Evolutionary conservation across 2,888 invertebrate genomes (phyloP).

Genomic region (Synanthedon tipuliformis): DNA sequence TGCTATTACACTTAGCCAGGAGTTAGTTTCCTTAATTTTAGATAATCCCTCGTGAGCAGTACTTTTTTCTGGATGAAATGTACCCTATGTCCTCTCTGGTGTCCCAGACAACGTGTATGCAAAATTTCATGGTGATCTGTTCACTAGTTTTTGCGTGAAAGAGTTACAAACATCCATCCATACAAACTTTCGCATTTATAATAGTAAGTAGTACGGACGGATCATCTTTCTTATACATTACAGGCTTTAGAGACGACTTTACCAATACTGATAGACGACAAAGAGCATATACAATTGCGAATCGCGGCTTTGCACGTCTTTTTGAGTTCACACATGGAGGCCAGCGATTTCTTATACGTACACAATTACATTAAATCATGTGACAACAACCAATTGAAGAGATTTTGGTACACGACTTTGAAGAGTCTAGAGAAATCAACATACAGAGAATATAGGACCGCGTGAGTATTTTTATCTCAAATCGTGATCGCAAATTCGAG

Average conservation of each 20-base stretch:
- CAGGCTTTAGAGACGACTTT: conserved; percentile 67
- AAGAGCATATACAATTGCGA: conserved; percentile 75
- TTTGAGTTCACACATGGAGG: conserved; percentile 73
- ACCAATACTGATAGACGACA: conserved; percentile 76
- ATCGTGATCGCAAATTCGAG: no score
- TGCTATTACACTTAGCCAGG: no score
- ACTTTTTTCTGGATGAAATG: no score
- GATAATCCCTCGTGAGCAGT: no score
- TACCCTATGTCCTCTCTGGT: no score
- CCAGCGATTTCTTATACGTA: conserved; percentile 75
- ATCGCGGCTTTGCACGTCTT: conserved; percentile 75
- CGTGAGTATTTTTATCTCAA: conserved; percentile 67
- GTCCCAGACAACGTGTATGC: no score
- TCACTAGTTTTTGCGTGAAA: no score
- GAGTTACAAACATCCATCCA: no score
- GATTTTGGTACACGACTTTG: conserved; percentile 78
- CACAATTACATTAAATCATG: conserved; percentile 76
- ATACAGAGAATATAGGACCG: conserved; percentile 74
- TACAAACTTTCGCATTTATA: no score
- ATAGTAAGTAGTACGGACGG: no score
- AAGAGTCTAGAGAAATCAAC: conserved; percentile 74
- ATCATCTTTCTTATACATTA: conserved; percentile 12
- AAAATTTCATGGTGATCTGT: no score
- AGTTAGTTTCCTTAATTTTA: no score
- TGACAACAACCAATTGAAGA: conserved; percentile 73